Evolutionary conservation across 2,888 invertebrate genomes (phyloP).

Genomic region (Merodon equestris): DNA sequence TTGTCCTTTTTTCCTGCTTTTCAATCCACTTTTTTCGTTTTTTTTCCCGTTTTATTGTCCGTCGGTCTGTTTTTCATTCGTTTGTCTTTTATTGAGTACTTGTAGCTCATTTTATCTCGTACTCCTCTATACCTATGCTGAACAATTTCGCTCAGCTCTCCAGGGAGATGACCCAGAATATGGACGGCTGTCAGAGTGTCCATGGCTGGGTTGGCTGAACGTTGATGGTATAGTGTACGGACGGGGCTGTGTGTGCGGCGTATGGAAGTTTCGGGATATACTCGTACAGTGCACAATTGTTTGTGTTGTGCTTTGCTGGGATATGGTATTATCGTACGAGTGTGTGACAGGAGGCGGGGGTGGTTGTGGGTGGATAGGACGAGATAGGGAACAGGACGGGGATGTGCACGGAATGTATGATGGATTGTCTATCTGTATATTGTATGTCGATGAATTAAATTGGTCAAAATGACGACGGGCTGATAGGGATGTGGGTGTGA

Average conservation of each 20-base stretch:
- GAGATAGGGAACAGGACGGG: conserved; percentile 25
- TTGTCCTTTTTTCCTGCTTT: not conserved
- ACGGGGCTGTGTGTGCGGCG: no score
- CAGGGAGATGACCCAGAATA: conserved; percentile 69
- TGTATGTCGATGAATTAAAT: conserved; percentile 67
- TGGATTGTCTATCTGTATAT: conserved; percentile 61
- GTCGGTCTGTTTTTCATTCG: conserved; percentile 38
- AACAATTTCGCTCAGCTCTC: conserved; percentile 64
- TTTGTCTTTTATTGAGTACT: conserved; percentile 66
- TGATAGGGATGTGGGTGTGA: conserved; percentile 1
- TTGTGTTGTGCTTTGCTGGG: conserved; percentile 38
- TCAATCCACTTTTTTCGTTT: conserved; percentile 1
- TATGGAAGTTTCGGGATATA: conserved; percentile 59
- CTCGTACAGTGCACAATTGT: conserved; percentile 48
- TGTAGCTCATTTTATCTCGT: conserved; percentile 67
- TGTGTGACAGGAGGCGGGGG: not conserved
- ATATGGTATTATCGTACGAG: not conserved
- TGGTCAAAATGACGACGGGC: conserved; percentile 63
- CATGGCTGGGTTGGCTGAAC: conserved; percentile 21
- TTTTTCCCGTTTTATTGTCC: conserved; percentile 13
- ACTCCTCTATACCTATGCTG: conserved; percentile 56
- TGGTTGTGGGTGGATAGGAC: not conserved
- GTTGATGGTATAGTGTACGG: conserved; percentile 14
- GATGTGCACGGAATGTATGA: conserved; percentile 59
- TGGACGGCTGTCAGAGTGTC: conserved; percentile 64